Evolutionary conservation across 2,888 invertebrate species (phyloP).

Genomic region (Galerucella pusilla): DNA sequence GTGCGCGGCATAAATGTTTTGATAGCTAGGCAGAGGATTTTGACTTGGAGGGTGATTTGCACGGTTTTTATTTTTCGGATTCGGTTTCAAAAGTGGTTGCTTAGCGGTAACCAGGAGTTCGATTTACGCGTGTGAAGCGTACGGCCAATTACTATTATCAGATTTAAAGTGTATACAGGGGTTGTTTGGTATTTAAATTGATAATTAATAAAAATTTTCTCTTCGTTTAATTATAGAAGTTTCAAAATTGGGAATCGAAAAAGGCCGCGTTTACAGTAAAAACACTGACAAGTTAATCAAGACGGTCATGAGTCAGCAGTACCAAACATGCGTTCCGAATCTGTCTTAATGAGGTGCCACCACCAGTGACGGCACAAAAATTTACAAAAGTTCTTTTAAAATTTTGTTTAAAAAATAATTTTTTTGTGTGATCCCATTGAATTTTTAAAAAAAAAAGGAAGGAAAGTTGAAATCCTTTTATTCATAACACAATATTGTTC

Average conservation of each 20-base stretch:
- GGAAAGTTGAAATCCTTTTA: too few relatives aligned
- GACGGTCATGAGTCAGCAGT: slow-evolving; percentile 59
- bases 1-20: slow-evolving; percentile 24
- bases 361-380: neutral
- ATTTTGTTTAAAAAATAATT: neutral
- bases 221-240: slow-evolving; percentile 53
- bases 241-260: slow-evolving; percentile 54
- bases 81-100: slow-evolving; percentile 16
- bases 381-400: neutral
- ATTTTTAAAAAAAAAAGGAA: too few relatives aligned
- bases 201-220: neutral
- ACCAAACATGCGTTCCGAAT: slow-evolving; percentile 63
- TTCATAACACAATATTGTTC: too few relatives aligned
- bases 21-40: slow-evolving; percentile 16
- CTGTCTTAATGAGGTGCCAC: slow-evolving; percentile 60
- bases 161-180: neutral
- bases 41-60: neutral
- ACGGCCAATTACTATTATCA: slow-evolving; percentile 15
- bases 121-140: neutral
- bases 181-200: neutral
- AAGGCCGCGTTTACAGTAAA: slow-evolving; percentile 61
- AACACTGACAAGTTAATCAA: slow-evolving; percentile 66
- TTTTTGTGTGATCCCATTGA: too few relatives aligned
- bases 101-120: neutral
- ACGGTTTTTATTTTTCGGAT: neutral